A percentile compares a stretch with the other conserved stretches of the same genome.
Conservation (phyloP, 2,113 vertebrate species). For the Sialia sialis region DNA sequence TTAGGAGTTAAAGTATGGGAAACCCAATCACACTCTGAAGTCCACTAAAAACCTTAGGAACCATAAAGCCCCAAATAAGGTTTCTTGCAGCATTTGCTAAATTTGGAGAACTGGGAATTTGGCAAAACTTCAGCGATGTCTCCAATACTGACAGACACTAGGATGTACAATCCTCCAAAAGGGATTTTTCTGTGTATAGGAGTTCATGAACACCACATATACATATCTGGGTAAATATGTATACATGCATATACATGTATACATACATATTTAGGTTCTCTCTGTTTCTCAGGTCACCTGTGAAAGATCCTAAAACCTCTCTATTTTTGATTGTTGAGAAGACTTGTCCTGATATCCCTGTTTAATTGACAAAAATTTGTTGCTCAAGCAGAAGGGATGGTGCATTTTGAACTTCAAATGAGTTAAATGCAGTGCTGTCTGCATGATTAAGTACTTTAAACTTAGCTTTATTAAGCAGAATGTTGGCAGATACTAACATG, state of each 20-base stretch:
- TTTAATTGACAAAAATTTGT: not conserved
- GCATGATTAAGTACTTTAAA: not conserved
- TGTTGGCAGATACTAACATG: not conserved
- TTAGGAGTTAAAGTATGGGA: not conserved
- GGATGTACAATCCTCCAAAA: not conserved
- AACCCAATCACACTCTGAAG: not conserved
- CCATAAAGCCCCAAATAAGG: not conserved
- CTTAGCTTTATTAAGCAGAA: not conserved
- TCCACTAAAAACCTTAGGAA: slow-evolving; percentile 35
- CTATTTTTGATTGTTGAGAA: not conserved
- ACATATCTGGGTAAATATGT: not conserved
- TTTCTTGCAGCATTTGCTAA: not conserved
- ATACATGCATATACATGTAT: not conserved
- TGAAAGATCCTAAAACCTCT: not conserved
- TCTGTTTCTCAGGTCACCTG: not conserved
- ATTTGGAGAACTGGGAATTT: slow-evolving; percentile 27
- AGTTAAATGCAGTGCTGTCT: not conserved
- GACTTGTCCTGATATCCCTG: not conserved
- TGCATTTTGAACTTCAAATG: not conserved
- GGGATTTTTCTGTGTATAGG: not conserved
- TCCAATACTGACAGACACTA: not conserved
- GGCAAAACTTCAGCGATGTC: not conserved
- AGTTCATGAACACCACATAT: not conserved
- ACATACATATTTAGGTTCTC: not conserved
- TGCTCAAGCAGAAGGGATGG: not conserved